Conservation (phyloP, 2,113 vertebrate genomes). For the Silurus asotus region DNA sequence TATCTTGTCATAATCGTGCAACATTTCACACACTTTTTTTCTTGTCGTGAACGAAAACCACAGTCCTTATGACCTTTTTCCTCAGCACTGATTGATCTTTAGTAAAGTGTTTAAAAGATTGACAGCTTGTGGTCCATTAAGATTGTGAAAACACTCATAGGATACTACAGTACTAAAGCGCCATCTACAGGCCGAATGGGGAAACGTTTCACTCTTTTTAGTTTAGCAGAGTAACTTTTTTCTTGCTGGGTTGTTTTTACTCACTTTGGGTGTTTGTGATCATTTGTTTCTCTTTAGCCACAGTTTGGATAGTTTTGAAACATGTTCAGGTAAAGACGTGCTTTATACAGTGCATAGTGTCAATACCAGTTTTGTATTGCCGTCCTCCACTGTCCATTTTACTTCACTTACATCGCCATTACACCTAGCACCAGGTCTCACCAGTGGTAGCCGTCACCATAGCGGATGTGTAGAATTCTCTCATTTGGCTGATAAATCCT, state of each 20-base stretch:
- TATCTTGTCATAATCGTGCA: neutral
- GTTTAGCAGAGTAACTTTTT: neutral
- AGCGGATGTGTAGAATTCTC: neutral
- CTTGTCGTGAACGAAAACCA: neutral
- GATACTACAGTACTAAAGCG: neutral
- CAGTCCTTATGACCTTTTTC: neutral
- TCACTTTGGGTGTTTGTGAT: neutral
- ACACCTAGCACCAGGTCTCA: neutral
- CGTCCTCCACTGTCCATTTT: constrained; percentile 32
- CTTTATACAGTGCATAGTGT: constrained; percentile 48
- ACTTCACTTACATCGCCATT: constrained; percentile 40
- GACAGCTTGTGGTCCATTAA: neutral
- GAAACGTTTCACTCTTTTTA: neutral
- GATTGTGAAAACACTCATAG: neutral
- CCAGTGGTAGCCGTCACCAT: neutral
- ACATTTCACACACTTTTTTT: neutral
- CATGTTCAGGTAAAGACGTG: constrained; percentile 75
- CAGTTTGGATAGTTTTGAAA: constrained; percentile 82
- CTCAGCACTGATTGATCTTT: neutral
- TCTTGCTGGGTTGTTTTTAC: neutral
- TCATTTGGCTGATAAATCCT: neutral
- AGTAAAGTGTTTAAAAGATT: neutral
- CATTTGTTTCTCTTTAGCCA: constrained; percentile 67
- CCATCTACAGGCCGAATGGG: neutral
- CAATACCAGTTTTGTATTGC: constrained; percentile 40